Conservation (phyloP, 2,113 vertebrate species). For the Sprattus sprattus region DNA sequence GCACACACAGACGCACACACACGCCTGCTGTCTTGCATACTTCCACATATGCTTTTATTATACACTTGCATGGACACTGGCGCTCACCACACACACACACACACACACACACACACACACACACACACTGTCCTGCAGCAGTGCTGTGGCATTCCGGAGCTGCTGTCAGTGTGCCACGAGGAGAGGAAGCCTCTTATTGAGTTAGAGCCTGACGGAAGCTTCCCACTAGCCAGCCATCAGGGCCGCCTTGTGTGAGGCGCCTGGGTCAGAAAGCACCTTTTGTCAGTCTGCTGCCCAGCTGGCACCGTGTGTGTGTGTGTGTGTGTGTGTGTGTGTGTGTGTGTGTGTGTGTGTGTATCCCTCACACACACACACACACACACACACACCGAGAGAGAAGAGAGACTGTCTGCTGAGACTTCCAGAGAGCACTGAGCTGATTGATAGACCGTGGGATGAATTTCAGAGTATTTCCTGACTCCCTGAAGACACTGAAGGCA, state of each 20-base stretch:
- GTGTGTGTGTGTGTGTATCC: background rate
- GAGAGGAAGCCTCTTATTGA: background rate
- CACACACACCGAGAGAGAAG: background rate
- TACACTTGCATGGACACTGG: background rate
- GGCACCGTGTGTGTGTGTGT: background rate
- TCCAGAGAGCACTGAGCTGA: background rate
- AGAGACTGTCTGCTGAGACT: background rate
- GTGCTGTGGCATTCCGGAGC: background rate
- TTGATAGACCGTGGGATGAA: background rate
- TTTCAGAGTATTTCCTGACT: background rate
- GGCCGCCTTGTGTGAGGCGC: constrained; percentile 1
- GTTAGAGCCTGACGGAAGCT: background rate
- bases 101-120: background rate
- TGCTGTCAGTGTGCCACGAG: background rate
- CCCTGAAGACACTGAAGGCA: background rate
- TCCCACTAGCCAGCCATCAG: background rate
- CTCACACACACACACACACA: too few species aligned
- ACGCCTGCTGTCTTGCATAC: too few species aligned
- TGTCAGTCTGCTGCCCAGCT: background rate
- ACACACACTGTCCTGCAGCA: background rate
- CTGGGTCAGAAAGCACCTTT: constrained; percentile 8
- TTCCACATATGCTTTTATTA: too few species aligned
- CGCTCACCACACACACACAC: background rate
- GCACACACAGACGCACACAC: too few species aligned
- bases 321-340: background rate